A percentile compares a stretch with the other conserved stretches of the same genome.
Evolutionary conservation across 2,888 invertebrate genomes (phyloP).

Genomic region (Apamea epomidion): DNA sequence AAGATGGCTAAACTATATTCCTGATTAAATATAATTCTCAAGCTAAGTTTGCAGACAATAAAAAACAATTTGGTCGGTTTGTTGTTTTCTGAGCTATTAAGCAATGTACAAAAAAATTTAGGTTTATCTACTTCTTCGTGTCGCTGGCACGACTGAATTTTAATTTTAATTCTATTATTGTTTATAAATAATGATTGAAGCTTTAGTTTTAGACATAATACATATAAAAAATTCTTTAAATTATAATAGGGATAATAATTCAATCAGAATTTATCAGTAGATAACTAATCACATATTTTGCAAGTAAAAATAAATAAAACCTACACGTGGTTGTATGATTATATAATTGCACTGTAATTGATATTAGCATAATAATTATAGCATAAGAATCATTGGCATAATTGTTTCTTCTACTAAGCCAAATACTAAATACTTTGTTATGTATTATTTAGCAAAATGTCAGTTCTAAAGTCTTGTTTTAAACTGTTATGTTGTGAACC

Average conservation of each 20-base stretch:
- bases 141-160: too few relatives aligned
- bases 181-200: neutral
- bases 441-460: neutral
- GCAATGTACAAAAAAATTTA: neutral
- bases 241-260: neutral
- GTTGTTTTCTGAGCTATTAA: neutral
- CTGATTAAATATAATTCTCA: slow-evolving; percentile 6
- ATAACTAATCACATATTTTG: neutral
- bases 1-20: slow-evolving; percentile 3
- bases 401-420: too few relatives aligned
- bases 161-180: neutral
- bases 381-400: neutral
- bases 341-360: neutral
- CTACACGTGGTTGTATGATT: neutral
- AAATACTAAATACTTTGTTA: neutral
- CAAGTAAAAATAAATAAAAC: neutral
- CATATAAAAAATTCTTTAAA: neutral
- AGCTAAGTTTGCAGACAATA: neutral
- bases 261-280: neutral
- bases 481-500: neutral
- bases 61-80: neutral
- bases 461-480: neutral
- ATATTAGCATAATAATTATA: too few relatives aligned
- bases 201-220: neutral
- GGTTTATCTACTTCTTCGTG: too few relatives aligned